These are phyloP conservation scores for Laothoe populi DNA, from an alignment of 2,888 invertebrate genomes.

Conservation along the genomic window DNA sequence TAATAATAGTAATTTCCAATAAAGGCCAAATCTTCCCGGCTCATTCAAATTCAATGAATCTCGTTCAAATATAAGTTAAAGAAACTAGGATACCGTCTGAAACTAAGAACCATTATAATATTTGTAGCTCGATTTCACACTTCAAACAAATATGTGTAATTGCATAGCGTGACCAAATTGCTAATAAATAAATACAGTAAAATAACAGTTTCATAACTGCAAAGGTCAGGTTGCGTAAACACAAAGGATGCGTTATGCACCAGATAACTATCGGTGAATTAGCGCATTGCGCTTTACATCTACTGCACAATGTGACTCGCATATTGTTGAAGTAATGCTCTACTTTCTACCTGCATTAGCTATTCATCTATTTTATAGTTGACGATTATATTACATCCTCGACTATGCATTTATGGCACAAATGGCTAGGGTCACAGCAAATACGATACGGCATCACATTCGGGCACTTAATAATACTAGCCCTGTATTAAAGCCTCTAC, in stretches of 20 bases:
- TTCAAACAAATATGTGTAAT: slow-evolving; percentile 6
- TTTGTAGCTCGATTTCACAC: background rate
- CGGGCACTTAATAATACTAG: no score
- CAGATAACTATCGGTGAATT: slow-evolving; percentile 27
- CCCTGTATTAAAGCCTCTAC: no score
- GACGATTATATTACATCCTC: no score
- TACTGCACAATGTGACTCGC: background rate
- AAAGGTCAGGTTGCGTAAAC: slow-evolving; percentile 36
- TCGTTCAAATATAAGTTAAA: no score
- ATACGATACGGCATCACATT: no score
- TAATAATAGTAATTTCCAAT: no score
- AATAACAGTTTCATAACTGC: slow-evolving; percentile 15
- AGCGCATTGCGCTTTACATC: slow-evolving; percentile 19
- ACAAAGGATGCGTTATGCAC: slow-evolving; percentile 41
- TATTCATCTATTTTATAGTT: background rate
- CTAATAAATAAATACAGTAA: slow-evolving; percentile 1
- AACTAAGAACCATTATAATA: background rate
- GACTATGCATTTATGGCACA: no score
- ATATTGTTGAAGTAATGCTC: background rate
- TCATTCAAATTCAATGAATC: no score
- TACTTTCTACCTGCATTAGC: background rate
- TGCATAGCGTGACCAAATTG: background rate
- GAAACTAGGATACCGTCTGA: background rate
- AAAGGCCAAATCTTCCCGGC: no score
- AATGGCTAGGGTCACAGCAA: no score